These are phyloP conservation scores for Tichodroma muraria DNA, from an alignment of 2,113 vertebrate genomes.

Conservation along the genomic window DNA sequence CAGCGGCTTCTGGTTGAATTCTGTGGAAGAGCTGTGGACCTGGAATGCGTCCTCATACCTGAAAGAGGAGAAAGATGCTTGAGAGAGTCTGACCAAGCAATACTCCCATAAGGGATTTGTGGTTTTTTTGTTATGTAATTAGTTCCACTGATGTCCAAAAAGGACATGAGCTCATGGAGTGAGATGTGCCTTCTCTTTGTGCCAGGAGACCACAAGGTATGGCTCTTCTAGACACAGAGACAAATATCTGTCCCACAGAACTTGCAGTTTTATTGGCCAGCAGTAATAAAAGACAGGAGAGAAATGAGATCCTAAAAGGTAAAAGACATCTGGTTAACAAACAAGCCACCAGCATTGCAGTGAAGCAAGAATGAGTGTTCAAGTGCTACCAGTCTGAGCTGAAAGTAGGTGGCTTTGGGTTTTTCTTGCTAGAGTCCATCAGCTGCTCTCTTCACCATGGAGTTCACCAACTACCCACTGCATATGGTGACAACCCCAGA, in stretches of 20 bases:
- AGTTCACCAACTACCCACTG: not conserved
- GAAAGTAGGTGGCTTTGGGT: not conserved
- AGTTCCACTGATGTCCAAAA: not conserved
- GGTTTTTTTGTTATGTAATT: not conserved
- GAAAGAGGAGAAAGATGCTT: not conserved
- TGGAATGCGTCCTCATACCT: slow-evolving; percentile 87
- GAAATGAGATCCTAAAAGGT: not conserved
- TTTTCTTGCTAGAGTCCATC: not conserved
- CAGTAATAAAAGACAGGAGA: not conserved
- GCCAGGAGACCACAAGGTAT: not conserved
- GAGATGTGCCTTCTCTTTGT: not conserved
- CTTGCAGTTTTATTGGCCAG: not conserved
- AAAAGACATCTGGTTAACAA: not conserved
- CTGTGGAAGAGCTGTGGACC: slow-evolving; percentile 82
- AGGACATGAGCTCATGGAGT: not conserved
- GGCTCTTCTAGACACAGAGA: not conserved
- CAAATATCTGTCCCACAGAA: not conserved
- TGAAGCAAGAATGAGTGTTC: not conserved
- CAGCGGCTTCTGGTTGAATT: slow-evolving; percentile 75
- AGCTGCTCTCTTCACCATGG: not conserved
- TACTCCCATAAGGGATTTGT: not conserved
- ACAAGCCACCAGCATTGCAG: fast-evolving
- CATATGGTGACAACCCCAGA: not conserved
- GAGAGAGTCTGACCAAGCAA: not conserved
- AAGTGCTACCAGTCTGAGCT: not conserved